Evolutionary conservation across 2,113 vertebrate species (phyloP).

Genomic region (Nycticorax nycticorax): DNA sequence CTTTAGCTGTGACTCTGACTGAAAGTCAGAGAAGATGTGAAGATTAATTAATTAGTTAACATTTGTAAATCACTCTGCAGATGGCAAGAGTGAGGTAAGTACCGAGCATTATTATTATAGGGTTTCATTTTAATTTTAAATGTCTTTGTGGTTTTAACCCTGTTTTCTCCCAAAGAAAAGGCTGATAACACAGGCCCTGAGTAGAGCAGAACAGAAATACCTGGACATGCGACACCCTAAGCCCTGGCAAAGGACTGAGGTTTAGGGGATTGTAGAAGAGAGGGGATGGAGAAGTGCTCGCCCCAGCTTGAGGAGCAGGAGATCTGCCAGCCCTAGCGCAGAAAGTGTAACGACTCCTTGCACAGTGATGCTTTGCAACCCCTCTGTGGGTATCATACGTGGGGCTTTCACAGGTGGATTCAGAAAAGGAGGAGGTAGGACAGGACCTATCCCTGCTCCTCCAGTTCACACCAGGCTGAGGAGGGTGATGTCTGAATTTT

Average conservation of each 20-base stretch:
- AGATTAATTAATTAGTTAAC: slow-evolving; percentile 59
- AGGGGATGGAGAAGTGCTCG: neutral
- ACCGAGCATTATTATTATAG: neutral
- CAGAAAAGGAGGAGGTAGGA: neutral
- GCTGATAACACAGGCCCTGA: neutral
- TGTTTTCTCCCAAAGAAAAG: neutral
- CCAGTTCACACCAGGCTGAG: neutral
- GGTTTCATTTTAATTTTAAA: slow-evolving; percentile 29
- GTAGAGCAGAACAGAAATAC: neutral
- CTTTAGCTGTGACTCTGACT: neutral
- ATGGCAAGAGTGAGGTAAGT: slow-evolving; percentile 22
- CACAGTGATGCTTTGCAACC: neutral
- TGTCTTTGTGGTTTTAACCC: neutral
- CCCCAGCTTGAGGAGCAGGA: neutral
- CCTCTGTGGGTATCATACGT: rapidly evolving
- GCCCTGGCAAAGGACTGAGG: neutral
- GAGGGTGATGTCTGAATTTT: neutral
- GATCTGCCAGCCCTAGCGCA: neutral
- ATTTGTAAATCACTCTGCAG: slow-evolving; percentile 54
- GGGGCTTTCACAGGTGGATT: neutral
- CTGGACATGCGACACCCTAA: rapidly evolving
- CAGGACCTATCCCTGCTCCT: neutral
- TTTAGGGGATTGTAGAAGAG: neutral
- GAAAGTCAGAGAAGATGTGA: neutral
- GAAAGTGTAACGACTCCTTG: neutral